Conservation (phyloP, 1,140 invertebrate species). For the Portunus trituberculatus region DNA sequence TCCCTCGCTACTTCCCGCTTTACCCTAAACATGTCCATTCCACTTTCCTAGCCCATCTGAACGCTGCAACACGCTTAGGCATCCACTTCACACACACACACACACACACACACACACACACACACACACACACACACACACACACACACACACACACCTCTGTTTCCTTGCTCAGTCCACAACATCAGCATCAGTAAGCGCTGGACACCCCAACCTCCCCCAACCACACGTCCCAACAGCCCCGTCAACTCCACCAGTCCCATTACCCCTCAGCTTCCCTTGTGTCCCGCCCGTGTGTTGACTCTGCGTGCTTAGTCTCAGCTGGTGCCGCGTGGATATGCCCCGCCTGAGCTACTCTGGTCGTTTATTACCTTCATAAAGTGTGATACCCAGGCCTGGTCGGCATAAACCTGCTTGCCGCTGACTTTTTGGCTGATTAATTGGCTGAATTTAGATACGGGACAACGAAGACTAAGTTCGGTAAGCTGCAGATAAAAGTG, state of each 20-base stretch:
- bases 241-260: neutral
- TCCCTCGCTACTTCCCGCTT: neutral
- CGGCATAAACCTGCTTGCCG: neutral
- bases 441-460: neutral
- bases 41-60: neutral
- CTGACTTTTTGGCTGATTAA: slow-evolving; percentile 21
- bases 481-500: too few species aligned
- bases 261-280: neutral
- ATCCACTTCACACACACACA: neutral
- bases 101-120: neutral
- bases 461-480: neutral
- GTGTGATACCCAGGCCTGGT: neutral
- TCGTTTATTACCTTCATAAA: slow-evolving; percentile 23
- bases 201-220: too few species aligned
- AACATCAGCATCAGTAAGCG: too few species aligned
- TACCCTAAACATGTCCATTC: neutral
- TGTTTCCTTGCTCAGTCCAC: neutral
- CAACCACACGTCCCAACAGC: neutral
- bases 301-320: slow-evolving; percentile 7
- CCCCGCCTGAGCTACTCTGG: neutral
- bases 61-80: neutral
- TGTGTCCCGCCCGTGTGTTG: neutral
- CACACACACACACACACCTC: neutral
- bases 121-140: too few species aligned
- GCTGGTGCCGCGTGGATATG: neutral